A percentile compares a stretch with the other conserved stretches of the same genome.
These are phyloP conservation scores for Bos javanicus DNA, from an alignment of 2,113 vertebrate genomes.

Conservation along the genomic window DNA sequence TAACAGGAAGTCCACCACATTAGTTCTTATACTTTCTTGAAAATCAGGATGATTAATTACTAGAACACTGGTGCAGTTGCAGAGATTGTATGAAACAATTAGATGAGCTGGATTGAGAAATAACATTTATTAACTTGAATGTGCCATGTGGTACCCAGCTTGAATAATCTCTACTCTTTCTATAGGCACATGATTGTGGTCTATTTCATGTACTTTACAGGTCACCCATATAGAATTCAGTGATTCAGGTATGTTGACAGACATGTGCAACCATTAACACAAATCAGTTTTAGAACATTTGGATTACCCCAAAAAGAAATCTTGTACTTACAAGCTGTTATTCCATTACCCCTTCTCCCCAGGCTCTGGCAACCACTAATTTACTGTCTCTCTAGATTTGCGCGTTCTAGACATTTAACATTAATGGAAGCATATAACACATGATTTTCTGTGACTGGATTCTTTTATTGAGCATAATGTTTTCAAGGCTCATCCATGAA, in stretches of 20 bases:
- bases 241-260: not conserved
- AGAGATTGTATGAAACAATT: not conserved
- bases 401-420: not conserved
- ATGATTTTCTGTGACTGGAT: not conserved
- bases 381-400: not conserved
- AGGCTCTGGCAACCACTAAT: not conserved
- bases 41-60: not conserved
- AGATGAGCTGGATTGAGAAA: not conserved
- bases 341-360: not conserved
- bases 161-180: not conserved
- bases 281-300: not conserved
- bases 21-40: not conserved
- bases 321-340: not conserved
- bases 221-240: not conserved
- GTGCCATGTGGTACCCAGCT: not conserved
- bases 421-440: not conserved
- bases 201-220: not conserved
- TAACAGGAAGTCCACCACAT: not conserved
- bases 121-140: not conserved
- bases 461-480: not conserved
- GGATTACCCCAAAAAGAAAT: not conserved
- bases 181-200: not conserved
- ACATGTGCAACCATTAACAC: not conserved
- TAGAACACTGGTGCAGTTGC: not conserved
- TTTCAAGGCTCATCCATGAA: not conserved